These are phyloP conservation scores for Muscicapa comitata DNA, from an alignment of 2,797 vertebrate species.

Conservation along the genomic window DNA sequence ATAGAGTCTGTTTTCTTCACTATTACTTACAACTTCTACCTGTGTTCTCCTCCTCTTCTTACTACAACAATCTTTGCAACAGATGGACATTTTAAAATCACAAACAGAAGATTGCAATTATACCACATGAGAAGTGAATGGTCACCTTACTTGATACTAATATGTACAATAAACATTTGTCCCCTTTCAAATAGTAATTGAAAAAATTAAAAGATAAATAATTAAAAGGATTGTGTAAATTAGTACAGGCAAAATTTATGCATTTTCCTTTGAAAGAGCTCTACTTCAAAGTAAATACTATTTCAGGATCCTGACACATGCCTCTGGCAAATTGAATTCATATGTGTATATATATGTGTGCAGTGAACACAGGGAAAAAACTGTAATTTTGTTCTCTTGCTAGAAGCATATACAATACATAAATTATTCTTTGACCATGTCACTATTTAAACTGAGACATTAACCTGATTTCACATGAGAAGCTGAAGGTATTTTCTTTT, in stretches of 20 bases:
- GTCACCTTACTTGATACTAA: background rate
- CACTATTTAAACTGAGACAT: background rate
- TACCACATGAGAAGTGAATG: background rate
- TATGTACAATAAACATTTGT: background rate
- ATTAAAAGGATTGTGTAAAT: background rate
- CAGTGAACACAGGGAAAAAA: background rate
- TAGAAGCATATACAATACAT: background rate
- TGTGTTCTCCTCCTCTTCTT: background rate
- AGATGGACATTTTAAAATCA: background rate
- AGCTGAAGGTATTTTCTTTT: background rate
- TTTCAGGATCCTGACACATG: background rate
- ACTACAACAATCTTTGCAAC: background rate
- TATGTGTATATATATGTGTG: background rate
- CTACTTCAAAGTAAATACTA: background rate
- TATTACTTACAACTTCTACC: background rate
- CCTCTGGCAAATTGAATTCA: background rate
- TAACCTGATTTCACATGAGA: background rate
- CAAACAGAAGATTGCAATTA: background rate
- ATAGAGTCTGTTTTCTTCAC: background rate
- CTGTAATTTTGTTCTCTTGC: background rate
- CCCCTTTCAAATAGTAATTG: background rate
- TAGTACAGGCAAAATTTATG: background rate
- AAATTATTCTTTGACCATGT: background rate
- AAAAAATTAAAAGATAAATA: background rate
- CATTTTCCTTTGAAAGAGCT: conserved; percentile 11